Percentiles rank a stretch among this genome's conserved stretches.
Conservation (phyloP, 2,113 vertebrate genomes). For the Tragelaphus scriptus region DNA sequence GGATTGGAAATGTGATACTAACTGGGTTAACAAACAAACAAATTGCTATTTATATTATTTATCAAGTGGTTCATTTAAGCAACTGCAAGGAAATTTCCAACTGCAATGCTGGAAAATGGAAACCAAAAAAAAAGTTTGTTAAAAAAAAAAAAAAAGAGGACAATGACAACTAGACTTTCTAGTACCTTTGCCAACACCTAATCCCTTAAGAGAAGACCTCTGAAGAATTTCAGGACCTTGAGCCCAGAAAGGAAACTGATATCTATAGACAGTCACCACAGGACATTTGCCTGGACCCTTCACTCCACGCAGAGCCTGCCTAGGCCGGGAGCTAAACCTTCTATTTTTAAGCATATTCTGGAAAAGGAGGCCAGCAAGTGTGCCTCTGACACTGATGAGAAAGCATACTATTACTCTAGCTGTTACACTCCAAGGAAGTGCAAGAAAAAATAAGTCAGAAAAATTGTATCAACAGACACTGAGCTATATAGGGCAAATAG, state of each 20-base stretch:
- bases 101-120: neutral
- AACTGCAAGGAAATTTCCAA: neutral
- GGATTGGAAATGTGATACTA: neutral
- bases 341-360: neutral
- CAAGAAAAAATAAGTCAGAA: neutral
- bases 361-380: neutral
- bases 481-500: neutral
- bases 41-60: conserved; percentile 15
- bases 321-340: neutral
- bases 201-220: neutral
- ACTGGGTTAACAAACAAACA: conserved; percentile 2
- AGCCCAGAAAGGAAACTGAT: neutral
- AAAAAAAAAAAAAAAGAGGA: neutral
- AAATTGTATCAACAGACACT: neutral
- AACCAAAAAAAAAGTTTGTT: neutral
- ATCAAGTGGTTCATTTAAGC: conserved; percentile 7
- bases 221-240: neutral
- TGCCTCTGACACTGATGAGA: neutral
- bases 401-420: neutral
- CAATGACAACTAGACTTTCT: neutral
- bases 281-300: neutral
- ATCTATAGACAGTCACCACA: neutral
- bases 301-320: neutral
- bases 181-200: neutral
- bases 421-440: neutral